Base-by-base conservation (phyloP, 2,797 vertebrate species). In the Triplophysa bombifrons region DNA sequence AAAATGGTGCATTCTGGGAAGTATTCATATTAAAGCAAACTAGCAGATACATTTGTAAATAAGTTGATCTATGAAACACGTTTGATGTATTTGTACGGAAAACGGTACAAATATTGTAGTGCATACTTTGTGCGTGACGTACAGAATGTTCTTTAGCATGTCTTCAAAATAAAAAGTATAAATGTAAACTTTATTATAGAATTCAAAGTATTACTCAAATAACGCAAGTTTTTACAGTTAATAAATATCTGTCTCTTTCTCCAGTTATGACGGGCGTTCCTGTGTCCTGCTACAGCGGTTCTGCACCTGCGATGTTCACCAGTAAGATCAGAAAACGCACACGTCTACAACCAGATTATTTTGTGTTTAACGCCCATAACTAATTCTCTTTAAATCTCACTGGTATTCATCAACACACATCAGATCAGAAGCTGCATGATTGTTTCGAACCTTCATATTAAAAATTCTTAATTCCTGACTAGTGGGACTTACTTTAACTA, bases 321-420 rank as follows among this genome's bases (percentile, higher is more conserved):
- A 97, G 97, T 99, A 95, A 97, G 96, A 7, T 94, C 46, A 48
- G 13, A 48, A 46, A 25, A 63, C 44, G 51, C 11, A 73, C 63
- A 93, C 94, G 95, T 94, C 93, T 93, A 92, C 87, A 90, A 94
- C 94, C 93, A 94, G 94, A 34, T 38, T 34, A 27, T 71, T 44
- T 67, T 46, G 60, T 65, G 67, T 92, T 95, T 34, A 70, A 69
- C 27, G 67, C 13, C 48, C 67, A 92, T 91, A 95, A 93, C 95
- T 96, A 96, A 97, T 96, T 95, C 94, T 94, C 93, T 90, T 88
- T 93, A 94, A 93, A 95, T 95, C 93, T 93, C 91, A 89, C 34
- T 38, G 34, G 6, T 38, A 38, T 38, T 38, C 34, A 38, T 38
- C 4, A 34, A 34, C 90, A 4, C 13, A 41, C 38, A 56, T 56